Conservation (phyloP, 1,140 invertebrate genomes). For the Pogonomyrmex barbatus region DNA sequence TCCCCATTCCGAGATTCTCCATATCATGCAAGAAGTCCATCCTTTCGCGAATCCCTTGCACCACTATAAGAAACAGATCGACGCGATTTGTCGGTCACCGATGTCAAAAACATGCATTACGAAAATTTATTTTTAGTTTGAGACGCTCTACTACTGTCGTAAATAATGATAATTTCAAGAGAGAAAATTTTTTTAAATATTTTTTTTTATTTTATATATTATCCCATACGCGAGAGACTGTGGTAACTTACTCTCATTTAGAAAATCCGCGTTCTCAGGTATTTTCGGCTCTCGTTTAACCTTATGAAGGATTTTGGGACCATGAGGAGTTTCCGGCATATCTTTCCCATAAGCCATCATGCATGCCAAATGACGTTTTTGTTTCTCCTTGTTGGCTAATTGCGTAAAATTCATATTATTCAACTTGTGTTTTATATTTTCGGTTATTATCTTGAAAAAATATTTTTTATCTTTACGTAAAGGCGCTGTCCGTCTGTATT, state of each 20-base stretch:
- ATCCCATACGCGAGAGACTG: background rate
- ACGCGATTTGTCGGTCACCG: background rate
- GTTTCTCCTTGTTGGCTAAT: conserved; percentile 82
- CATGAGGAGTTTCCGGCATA: conserved; percentile 83
- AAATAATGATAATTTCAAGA: background rate
- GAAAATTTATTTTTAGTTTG: conserved; percentile 15
- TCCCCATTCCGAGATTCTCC: conserved; percentile 84
- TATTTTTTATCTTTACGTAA: conserved; percentile 78
- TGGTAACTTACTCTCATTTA: conserved; percentile 79
- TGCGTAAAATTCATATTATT: conserved; percentile 26
- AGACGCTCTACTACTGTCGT: background rate
- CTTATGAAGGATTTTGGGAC: conserved; percentile 74
- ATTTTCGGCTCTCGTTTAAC: conserved; percentile 54
- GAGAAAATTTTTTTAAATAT: background rate
- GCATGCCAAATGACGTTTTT: conserved; percentile 84
- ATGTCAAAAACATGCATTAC: background rate
- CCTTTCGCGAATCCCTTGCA: conserved; percentile 84
- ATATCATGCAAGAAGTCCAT: conserved; percentile 85
- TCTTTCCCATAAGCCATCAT: conserved; percentile 86
- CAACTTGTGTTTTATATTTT: background rate
- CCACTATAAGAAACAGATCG: conserved; percentile 75
- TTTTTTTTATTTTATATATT: background rate
- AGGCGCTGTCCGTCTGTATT: conserved; percentile 81
- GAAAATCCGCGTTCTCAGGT: conserved; percentile 73
- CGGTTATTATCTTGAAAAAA: background rate